Conservation (phyloP, 2,888 invertebrate species). For the Pandemis corylana region DNA sequence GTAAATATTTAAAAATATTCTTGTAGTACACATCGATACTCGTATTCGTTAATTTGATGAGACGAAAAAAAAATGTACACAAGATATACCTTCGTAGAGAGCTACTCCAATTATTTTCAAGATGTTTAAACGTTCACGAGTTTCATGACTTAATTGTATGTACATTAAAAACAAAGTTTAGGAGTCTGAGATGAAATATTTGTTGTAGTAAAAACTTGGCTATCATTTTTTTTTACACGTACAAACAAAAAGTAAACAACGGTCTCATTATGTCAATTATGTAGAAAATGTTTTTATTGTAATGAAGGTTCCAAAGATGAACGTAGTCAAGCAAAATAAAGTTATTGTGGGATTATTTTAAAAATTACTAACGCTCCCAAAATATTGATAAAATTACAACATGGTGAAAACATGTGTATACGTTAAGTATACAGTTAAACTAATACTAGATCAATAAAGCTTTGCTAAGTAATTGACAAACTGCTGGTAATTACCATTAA, state of each 20-base stretch:
- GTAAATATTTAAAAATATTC: conserved; percentile 18
- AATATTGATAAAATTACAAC: too few relatives aligned
- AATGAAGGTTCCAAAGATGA: too few relatives aligned
- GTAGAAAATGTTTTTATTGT: too few relatives aligned
- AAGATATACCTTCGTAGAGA: conserved; percentile 47
- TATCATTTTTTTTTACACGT: too few relatives aligned
- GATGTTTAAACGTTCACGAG: conserved; percentile 52
- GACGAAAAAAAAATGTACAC: background rate
- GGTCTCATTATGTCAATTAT: too few relatives aligned
- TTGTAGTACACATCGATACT: conserved; percentile 9
- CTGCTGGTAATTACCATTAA: background rate
- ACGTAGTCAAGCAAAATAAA: too few relatives aligned
- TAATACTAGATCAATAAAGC: background rate
- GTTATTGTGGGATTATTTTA: too few relatives aligned
- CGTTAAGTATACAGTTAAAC: background rate
- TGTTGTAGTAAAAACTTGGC: background rate
- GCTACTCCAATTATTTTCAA: conserved; percentile 71
- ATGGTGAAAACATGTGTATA: too few relatives aligned
- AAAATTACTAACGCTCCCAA: too few relatives aligned
- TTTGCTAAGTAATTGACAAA: background rate
- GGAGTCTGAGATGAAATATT: background rate
- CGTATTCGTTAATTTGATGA: conserved; percentile 17
- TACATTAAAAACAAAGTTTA: background rate
- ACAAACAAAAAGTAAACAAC: too few relatives aligned
- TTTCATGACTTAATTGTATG: conserved; percentile 46